phyloP scores from a whole-genome alignment of 2,888 invertebrate species.

The Meghimatium bilineatum region DNA sequence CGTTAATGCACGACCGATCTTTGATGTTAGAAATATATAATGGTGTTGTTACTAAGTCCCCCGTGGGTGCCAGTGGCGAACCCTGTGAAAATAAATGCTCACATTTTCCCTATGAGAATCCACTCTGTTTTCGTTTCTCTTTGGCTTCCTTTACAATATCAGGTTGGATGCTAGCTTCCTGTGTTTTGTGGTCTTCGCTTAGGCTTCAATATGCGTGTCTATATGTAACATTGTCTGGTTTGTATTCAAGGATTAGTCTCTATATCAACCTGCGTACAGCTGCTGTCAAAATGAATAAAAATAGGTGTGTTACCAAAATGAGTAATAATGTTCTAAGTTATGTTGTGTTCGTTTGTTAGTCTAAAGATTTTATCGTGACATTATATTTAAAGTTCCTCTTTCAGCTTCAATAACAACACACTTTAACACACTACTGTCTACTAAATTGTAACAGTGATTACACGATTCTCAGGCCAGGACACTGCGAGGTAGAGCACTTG shows the following conservation, averaged over 20 bases:
- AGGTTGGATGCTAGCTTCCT: not conserved
- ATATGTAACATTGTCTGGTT: not conserved
- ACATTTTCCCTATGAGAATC: not conserved
- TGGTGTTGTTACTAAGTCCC: constrained; percentile 24
- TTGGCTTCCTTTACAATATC: not conserved
- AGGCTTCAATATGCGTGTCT: not conserved
- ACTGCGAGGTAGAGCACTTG: no score
- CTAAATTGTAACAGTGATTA: no score
- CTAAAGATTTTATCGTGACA: no score
- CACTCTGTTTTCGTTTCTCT: constrained; percentile 5
- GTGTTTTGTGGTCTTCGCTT: not conserved
- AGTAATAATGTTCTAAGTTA: no score
- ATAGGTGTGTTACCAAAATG: no score
- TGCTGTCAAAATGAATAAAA: no score
- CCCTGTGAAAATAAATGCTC: constrained; percentile 21
- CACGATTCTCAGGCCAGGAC: no score
- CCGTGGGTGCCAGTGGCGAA: not conserved
- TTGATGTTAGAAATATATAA: constrained; percentile 14
- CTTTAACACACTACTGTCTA: no score
- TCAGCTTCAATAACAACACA: no score
- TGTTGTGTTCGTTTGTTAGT: no score
- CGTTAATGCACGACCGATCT: not conserved
- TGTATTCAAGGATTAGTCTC: not conserved
- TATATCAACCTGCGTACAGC: not conserved
- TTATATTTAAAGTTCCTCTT: no score